These are phyloP conservation scores for Equus przewalskii DNA, from an alignment of 2,113 vertebrate genomes.

Conservation along the genomic window DNA sequence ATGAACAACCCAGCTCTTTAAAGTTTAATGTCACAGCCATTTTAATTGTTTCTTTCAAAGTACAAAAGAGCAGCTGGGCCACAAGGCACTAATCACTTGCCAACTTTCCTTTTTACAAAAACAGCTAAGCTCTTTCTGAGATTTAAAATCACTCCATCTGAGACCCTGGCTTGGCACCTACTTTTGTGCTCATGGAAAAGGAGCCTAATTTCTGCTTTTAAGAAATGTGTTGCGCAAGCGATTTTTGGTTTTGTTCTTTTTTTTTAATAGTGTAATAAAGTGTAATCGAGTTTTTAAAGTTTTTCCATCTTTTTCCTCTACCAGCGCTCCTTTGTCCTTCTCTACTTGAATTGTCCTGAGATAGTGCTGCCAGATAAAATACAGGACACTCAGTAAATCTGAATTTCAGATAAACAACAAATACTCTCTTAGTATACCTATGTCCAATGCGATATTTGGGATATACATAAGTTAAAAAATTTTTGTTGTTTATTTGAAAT, in stretches of 20 bases:
- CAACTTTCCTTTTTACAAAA: constrained; percentile 83
- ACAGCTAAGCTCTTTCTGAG: constrained; percentile 80
- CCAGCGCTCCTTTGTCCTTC: not conserved
- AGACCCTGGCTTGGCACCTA: constrained; percentile 76
- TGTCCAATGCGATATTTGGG: not conserved
- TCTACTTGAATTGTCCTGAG: not conserved
- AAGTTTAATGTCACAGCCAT: constrained; percentile 82
- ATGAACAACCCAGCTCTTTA: constrained; percentile 77
- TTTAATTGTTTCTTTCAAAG: constrained; percentile 84
- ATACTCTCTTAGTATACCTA: not conserved
- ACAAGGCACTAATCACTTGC: constrained; percentile 76
- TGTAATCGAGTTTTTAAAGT: not conserved
- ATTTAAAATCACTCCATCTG: constrained; percentile 74
- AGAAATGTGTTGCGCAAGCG: constrained; percentile 42
- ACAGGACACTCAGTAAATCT: not conserved
- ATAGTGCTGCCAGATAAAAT: not conserved
- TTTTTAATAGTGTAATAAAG: not conserved
- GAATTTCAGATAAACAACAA: constrained; percentile 35
- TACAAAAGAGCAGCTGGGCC: constrained; percentile 80
- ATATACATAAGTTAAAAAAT: not conserved
- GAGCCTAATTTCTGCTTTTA: constrained; percentile 74
- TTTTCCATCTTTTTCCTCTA: not conserved
- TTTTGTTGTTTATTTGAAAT: constrained; percentile 41
- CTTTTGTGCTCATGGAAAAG: constrained; percentile 65
- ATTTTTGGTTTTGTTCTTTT: constrained; percentile 39